These are phyloP conservation scores for Popillia japonica DNA, from an alignment of 1,140 invertebrate species.

Conservation along the genomic window DNA sequence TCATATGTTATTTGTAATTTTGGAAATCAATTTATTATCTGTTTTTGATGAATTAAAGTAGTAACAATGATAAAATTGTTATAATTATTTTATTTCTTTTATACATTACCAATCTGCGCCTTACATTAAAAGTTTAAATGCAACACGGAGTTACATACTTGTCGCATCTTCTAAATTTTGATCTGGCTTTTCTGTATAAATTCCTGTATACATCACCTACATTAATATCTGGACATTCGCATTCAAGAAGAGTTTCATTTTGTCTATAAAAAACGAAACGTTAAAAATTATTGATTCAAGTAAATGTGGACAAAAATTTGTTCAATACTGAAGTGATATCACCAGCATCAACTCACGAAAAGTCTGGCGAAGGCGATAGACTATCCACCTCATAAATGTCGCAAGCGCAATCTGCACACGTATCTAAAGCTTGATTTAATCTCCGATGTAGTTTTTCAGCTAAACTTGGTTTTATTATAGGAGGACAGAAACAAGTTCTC, in stretches of 20 bases:
- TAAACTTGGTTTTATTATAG: conserved; percentile 3
- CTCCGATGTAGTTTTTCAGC: conserved; percentile 29
- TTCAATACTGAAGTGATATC: no score
- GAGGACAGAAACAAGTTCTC: neutral
- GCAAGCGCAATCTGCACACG: neutral
- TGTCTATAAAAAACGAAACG: neutral
- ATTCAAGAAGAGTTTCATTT: conserved; percentile 12
- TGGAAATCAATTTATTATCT: neutral
- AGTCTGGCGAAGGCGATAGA: neutral
- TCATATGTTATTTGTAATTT: neutral
- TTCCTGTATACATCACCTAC: conserved; percentile 15
- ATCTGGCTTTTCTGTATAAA: conserved; percentile 30
- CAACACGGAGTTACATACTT: conserved; percentile 36
- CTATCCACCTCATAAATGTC: conserved; percentile 4
- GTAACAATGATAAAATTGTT: neutral
- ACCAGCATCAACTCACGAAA: conserved; percentile 33
- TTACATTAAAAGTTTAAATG: neutral
- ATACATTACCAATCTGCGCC: neutral
- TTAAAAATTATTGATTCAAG: neutral
- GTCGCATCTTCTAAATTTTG: conserved; percentile 24
- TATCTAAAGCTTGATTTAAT: conserved; percentile 36
- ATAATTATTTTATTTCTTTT: neutral
- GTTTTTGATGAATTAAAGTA: neutral
- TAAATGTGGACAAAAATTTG: neutral
- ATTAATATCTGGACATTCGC: neutral